phyloP scores from a whole-genome alignment of 2,797 vertebrate species.

The Oreochromis grahami region DNA sequence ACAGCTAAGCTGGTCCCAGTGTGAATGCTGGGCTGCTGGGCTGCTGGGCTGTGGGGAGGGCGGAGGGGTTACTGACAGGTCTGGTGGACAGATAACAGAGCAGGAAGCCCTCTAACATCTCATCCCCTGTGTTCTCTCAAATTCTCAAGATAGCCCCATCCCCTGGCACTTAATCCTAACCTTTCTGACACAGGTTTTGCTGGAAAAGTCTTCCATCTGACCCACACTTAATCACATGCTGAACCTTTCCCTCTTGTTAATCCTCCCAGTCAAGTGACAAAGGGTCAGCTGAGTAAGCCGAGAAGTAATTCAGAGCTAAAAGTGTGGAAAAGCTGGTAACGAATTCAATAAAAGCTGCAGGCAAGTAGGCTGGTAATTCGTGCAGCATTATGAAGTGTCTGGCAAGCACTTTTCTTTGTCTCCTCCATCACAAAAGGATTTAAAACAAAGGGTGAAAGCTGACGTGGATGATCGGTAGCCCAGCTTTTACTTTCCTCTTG shows the following conservation, averaged over 20 bases:
- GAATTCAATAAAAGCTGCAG: slow-evolving; percentile 30
- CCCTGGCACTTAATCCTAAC: slow-evolving; percentile 12
- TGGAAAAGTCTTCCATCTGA: slow-evolving; percentile 38
- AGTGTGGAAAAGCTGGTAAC: slow-evolving; percentile 4
- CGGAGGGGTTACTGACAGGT: slow-evolving; percentile 23
- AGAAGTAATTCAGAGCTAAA: slow-evolving; percentile 46
- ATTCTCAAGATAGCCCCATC: slow-evolving; percentile 28
- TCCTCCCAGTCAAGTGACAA: slow-evolving; percentile 60
- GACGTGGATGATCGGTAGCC: neutral
- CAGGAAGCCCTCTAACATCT: slow-evolving; percentile 19
- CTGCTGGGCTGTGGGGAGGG: slow-evolving; percentile 4
- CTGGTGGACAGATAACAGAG: slow-evolving; percentile 35
- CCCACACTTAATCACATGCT: slow-evolving; percentile 59
- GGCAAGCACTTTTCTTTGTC: slow-evolving; percentile 25
- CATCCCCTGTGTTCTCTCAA: slow-evolving; percentile 22
- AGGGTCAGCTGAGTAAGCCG: slow-evolving; percentile 54
- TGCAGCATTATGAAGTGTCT: slow-evolving; percentile 13
- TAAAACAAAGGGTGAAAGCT: neutral
- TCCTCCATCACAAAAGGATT: slow-evolving; percentile 2
- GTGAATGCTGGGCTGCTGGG: slow-evolving; percentile 30
- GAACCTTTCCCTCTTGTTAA: slow-evolving; percentile 50
- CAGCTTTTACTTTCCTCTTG: neutral
- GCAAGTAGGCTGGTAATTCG: slow-evolving; percentile 31
- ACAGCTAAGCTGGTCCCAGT: slow-evolving; percentile 45
- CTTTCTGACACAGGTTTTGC: slow-evolving; percentile 4